Percentiles rank a stretch among this genome's conserved stretches.
Conservation (phyloP, 1,140 invertebrate genomes). For the Maniola jurtina region DNA sequence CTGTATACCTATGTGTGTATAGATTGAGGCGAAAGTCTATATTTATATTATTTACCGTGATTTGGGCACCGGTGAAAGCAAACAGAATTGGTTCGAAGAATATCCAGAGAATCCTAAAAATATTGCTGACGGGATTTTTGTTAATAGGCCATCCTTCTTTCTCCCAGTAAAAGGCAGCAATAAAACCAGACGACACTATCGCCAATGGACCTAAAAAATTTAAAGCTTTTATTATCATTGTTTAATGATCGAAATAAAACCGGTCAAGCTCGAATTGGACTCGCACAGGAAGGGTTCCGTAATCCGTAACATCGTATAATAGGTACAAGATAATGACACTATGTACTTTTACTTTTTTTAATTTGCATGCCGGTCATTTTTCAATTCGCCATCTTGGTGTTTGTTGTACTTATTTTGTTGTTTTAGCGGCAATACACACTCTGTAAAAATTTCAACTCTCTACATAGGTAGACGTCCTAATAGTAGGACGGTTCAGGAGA, state of each 20-base stretch:
- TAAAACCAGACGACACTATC: slow-evolving; percentile 91
- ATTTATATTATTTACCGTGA: slow-evolving; percentile 79
- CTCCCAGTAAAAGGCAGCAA: slow-evolving; percentile 87
- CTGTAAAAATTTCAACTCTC: no score
- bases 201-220: slow-evolving; percentile 85
- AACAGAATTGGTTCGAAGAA: slow-evolving; percentile 96
- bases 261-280: no score
- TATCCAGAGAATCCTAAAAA: slow-evolving; percentile 95
- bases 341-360: no score
- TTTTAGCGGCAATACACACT: no score
- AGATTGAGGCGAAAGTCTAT: not conserved
- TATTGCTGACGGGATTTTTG: slow-evolving; percentile 90
- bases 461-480: no score
- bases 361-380: no score
- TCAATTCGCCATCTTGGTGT: not conserved
- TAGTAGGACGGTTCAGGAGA: no score
- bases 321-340: no score
- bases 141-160: slow-evolving; percentile 90
- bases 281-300: no score
- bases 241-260: no score
- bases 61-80: slow-evolving; percentile 92
- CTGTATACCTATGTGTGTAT: no score
- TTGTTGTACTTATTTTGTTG: not conserved
- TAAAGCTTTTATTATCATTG: slow-evolving; percentile 10
- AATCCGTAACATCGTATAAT: no score